phyloP scores from a whole-genome alignment of 2,888 invertebrate species.

The Spisula subtruncata region DNA sequence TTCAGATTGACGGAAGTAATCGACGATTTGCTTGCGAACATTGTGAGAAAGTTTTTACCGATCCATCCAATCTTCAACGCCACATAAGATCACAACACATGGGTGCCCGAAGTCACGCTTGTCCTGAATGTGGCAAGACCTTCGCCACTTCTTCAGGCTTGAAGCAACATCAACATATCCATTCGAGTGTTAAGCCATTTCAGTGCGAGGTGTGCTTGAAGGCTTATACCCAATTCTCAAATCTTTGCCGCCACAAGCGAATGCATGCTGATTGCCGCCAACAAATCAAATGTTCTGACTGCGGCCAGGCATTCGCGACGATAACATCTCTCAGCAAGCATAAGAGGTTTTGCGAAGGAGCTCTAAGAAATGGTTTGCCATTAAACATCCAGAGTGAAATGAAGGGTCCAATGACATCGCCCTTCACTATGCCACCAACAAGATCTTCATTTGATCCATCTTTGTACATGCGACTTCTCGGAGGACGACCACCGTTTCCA shows the following conservation, averaged over 20 bases:
- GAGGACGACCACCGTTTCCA: constrained; percentile 77
- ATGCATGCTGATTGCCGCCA: constrained; percentile 99
- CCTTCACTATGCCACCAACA: constrained; percentile 58
- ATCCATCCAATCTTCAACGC: constrained; percentile 98
- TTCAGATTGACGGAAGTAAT: constrained; percentile 82
- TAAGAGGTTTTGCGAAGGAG: constrained; percentile 97
- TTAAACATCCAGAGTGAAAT: constrained; percentile 72
- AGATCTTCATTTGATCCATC: constrained; percentile 71
- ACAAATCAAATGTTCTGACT: constrained; percentile 96
- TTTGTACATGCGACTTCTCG: constrained; percentile 79
- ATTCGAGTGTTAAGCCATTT: constrained; percentile 99
- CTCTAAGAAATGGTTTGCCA: constrained; percentile 83
- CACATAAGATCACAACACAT: constrained; percentile 98
- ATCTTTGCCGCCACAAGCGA: constrained; percentile 98
- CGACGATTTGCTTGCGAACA: constrained; percentile 94
- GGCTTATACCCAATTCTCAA: constrained; percentile 99
- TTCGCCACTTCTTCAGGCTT: constrained; percentile 98
- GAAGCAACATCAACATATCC: constrained; percentile 99
- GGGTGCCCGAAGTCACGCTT: constrained; percentile 97
- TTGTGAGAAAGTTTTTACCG: constrained; percentile 92
- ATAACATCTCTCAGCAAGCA: constrained; percentile 97
- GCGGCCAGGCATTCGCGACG: constrained; percentile 96
- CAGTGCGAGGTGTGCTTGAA: constrained; percentile 96
- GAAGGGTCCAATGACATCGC: constrained; percentile 63
- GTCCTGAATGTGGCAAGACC: constrained; percentile 98